Evolutionary conservation across 2,888 invertebrate species (phyloP).

Genomic region (Xylophagus ater): DNA sequence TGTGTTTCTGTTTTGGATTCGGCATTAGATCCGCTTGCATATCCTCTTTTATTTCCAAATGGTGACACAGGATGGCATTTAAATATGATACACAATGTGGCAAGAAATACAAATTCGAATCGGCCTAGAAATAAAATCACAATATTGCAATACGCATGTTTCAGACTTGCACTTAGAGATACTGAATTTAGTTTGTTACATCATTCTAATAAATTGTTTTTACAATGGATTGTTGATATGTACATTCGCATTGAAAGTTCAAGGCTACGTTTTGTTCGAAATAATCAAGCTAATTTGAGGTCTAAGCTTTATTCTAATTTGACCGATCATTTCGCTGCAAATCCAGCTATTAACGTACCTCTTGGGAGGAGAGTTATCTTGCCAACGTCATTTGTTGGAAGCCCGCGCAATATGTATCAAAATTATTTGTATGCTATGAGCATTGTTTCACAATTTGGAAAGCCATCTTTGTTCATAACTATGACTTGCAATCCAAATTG

Average conservation of each 20-base stretch:
- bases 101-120: too few relatives aligned
- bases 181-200: too few relatives aligned
- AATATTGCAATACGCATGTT: too few relatives aligned
- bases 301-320: slow-evolving; percentile 8
- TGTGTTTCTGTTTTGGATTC: slow-evolving; percentile 16
- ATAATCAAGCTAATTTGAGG: slow-evolving; percentile 10
- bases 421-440: slow-evolving; percentile 14
- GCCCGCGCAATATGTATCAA: slow-evolving; percentile 14
- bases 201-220: slow-evolving; percentile 10
- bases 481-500: too few relatives aligned
- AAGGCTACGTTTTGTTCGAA: slow-evolving; percentile 10
- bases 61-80: too few relatives aligned
- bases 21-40: too few relatives aligned
- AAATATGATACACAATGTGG: too few relatives aligned
- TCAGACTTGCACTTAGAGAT: too few relatives aligned
- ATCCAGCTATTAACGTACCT: background rate
- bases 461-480: slow-evolving; percentile 8
- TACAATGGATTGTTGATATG: slow-evolving; percentile 8
- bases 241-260: slow-evolving; percentile 12
- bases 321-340: slow-evolving; percentile 10
- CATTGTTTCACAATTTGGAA: slow-evolving; percentile 12
- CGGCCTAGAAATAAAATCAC: too few relatives aligned
- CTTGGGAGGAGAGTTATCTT: slow-evolving; percentile 8
- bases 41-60: too few relatives aligned
- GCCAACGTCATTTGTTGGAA: slow-evolving; percentile 12